Base-by-base conservation (phyloP, 2,888 invertebrate species). In the Drosophila mimica region DNA sequence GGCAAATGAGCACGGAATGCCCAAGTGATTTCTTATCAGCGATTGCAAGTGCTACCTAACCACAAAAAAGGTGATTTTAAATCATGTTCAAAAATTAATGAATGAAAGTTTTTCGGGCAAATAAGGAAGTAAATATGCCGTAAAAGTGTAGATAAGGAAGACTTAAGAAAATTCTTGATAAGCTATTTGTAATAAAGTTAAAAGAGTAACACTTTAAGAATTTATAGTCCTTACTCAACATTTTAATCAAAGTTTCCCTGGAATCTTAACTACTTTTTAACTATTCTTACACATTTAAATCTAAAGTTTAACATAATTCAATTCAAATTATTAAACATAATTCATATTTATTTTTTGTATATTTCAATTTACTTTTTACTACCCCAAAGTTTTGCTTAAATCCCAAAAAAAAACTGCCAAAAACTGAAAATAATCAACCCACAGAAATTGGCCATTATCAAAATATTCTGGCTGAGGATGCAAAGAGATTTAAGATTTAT, bases 11-110 rank as follows among this genome's bases (percentile, higher is more conserved):
- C 34, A 59, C 40, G 34, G 63, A 66, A 59, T 72, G 46, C 34
- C 38, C 73, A 77, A 63, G 63, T 61, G 69, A 76, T 72, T 79
- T 36, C 65, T 59, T 76, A 76, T 67, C 81, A 57, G 30, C 31
- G 49, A 30, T 56, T 25, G 48, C 20, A 52, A 52, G 36, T 56
- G 48, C 52, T 33, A 33, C 53, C 36, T 6, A 28, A 25, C 7
- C 7, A 25, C 17, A 15, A 20, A 15, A 46, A 46, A 25, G 13
- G 4, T 20, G 25, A 51, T 36, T 60, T 34, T 7, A n/a, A 61
- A 40, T 40, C 57, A n/a, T 57, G 17, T 36, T 31, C 40, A 68
- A 68, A 28, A 69, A 13, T n/a, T 53, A 59, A 52, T 57, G 61
- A 56, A 71, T 72, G 49, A 62, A 70, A 71, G 60, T 70, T 40